These are phyloP conservation scores for Hydriomena furcata DNA, from an alignment of 2,888 invertebrate genomes.

Conservation along the genomic window DNA sequence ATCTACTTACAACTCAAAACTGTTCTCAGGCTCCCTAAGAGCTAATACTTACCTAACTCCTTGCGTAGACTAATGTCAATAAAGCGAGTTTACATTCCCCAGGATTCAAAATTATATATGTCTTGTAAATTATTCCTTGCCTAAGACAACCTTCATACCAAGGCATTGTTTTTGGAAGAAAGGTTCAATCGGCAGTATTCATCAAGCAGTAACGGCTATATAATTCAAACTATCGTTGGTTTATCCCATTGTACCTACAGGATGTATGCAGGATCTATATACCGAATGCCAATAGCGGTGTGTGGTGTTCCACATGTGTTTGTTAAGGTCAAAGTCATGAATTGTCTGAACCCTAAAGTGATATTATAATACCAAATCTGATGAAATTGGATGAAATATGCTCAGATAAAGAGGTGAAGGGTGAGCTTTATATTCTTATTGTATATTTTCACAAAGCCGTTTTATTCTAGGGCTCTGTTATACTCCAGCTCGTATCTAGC, in stretches of 20 bases:
- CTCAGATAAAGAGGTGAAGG: too few species aligned
- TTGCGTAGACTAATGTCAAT: background rate
- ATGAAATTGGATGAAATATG: too few species aligned
- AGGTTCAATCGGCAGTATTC: background rate
- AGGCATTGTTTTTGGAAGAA: background rate
- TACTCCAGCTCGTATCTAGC: too few species aligned
- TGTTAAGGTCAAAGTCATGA: constrained; percentile 2
- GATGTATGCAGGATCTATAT: constrained; percentile 51
- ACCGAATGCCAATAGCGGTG: constrained; percentile 45
- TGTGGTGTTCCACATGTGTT: constrained; percentile 33
- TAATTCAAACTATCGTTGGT: background rate
- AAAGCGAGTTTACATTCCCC: background rate
- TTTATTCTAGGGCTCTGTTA: too few species aligned
- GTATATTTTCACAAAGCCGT: too few species aligned
- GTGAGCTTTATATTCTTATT: too few species aligned
- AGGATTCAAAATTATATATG: background rate
- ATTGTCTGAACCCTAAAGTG: too few species aligned
- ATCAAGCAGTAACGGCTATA: background rate
- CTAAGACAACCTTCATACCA: background rate
- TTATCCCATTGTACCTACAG: constrained; percentile 3
- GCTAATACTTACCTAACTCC: too few species aligned
- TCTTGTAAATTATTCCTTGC: background rate
- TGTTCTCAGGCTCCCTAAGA: too few species aligned
- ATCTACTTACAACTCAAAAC: too few species aligned
- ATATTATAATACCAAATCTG: too few species aligned